Conservation (phyloP, 2,888 invertebrate species). For the Macropis europaea region DNA sequence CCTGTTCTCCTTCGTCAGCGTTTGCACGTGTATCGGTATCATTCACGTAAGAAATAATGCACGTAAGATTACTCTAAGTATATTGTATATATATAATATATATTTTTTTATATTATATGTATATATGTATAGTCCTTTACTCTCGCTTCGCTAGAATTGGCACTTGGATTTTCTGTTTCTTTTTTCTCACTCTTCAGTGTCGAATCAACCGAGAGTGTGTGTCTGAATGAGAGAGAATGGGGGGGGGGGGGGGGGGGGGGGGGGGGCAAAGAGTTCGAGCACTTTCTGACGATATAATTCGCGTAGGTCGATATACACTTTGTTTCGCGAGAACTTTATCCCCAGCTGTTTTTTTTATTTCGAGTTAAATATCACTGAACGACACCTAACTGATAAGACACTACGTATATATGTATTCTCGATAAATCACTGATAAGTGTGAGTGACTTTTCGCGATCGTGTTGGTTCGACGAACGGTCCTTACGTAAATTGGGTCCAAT, state of each 20-base stretch:
- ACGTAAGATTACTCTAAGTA: conserved; percentile 52
- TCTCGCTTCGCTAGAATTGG: conserved; percentile 72
- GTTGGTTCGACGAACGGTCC: conserved; percentile 15
- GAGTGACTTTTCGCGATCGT: conserved; percentile 21
- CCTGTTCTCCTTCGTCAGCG: conserved; percentile 12
- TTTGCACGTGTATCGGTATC: conserved; percentile 28
- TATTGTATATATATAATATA: conserved; percentile 32
- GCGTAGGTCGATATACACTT: not conserved
- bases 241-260: not conserved
- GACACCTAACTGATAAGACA: conserved; percentile 41
- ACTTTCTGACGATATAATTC: not conserved
- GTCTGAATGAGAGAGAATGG: conserved; percentile 1
- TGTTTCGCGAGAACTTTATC: conserved; percentile 3
- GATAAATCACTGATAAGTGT: conserved; percentile 14
- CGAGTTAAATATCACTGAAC: conserved; percentile 24
- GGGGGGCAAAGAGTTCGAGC: conserved; percentile 17
- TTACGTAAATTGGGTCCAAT: not conserved
- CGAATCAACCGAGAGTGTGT: conserved; percentile 22
- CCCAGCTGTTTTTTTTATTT: not conserved
- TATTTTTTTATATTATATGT: conserved; percentile 25
- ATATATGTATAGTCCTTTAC: conserved; percentile 63
- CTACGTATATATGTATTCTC: conserved; percentile 15
- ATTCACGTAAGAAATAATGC: conserved; percentile 49
- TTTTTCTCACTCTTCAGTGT: conserved; percentile 19
- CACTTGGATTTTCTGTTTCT: conserved; percentile 67